Percentiles rank a stretch among this genome's conserved stretches.
phyloP scores from a whole-genome alignment of 2,888 invertebrate genomes.

The Teleiodes luculella region DNA sequence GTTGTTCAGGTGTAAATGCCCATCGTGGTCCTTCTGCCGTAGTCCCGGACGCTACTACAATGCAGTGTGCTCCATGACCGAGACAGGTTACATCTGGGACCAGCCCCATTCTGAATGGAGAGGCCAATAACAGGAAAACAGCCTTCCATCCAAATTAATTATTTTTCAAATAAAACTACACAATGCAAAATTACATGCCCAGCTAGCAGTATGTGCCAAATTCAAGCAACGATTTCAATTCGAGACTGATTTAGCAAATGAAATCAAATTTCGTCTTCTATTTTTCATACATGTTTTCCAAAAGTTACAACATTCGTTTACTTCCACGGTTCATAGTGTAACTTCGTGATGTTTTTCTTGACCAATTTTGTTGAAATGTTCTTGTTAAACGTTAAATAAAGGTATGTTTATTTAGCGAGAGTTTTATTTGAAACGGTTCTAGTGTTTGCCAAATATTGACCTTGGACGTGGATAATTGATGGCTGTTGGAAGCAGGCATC shows the following conservation, averaged over 20 bases:
- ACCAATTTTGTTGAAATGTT: slow-evolving; percentile 44
- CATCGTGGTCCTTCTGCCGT: slow-evolving; percentile 92
- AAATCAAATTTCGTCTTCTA: slow-evolving; percentile 68
- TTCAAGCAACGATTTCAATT: slow-evolving; percentile 59
- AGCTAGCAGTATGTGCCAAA: slow-evolving; percentile 45
- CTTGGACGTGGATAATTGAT: slow-evolving; percentile 41
- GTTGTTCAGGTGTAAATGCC: slow-evolving; percentile 91
- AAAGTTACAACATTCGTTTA: slow-evolving; percentile 31
- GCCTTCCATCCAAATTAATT: slow-evolving; percentile 17
- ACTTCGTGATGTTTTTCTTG: slow-evolving; percentile 29
- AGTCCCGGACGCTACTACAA: slow-evolving; percentile 94
- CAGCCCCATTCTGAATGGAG: slow-evolving; percentile 81
- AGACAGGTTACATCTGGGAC: slow-evolving; percentile 94
- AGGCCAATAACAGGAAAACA: slow-evolving; percentile 42
- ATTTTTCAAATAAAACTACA: slow-evolving; percentile 10
- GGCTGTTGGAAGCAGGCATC: slow-evolving; percentile 25
- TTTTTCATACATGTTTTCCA: slow-evolving; percentile 45
- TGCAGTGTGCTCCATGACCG: slow-evolving; percentile 93
- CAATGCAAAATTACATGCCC: slow-evolving; percentile 24
- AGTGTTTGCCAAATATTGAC: slow-evolving; percentile 38
- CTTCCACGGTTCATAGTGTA: slow-evolving; percentile 24
- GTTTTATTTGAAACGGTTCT: slow-evolving; percentile 38
- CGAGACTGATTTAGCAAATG: slow-evolving; percentile 67
- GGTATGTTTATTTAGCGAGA: slow-evolving; percentile 44
- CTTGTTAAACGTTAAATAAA: slow-evolving; percentile 56